phyloP scores from a whole-genome alignment of 2,113 vertebrate genomes.

The Candoia aspera region DNA sequence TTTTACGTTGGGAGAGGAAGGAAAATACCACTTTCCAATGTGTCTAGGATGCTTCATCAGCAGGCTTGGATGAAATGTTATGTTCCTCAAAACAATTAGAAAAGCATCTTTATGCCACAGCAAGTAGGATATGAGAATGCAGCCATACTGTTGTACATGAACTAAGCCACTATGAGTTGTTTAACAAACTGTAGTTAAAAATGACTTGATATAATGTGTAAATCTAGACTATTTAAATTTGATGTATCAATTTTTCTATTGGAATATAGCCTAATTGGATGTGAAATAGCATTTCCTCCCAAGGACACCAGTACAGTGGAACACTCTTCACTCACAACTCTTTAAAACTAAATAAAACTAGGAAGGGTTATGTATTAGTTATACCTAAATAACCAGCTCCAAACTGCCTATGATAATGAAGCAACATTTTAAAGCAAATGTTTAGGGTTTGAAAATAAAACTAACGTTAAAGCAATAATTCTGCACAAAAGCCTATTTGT shows the following conservation, averaged over 20 bases:
- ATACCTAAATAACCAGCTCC: neutral
- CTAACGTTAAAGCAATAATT: neutral
- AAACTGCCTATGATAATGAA: neutral
- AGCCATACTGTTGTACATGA: neutral
- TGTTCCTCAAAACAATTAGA: neutral
- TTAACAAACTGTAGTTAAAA: neutral
- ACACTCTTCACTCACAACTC: neutral
- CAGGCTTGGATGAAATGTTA: neutral
- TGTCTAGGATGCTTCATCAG: neutral
- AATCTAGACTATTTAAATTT: neutral
- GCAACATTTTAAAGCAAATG: constrained; percentile 18
- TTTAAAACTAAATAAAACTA: neutral
- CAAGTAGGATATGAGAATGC: neutral
- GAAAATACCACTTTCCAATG: neutral
- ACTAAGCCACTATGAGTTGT: neutral
- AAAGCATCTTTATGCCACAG: neutral
- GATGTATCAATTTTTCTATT: neutral
- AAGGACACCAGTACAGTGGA: neutral
- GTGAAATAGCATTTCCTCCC: neutral
- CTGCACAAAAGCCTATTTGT: neutral
- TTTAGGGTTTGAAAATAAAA: neutral
- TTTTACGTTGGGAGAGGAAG: neutral
- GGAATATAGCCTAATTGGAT: neutral
- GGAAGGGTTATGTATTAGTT: neutral
- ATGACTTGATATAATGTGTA: neutral